Base-by-base conservation (phyloP, 2,113 vertebrate genomes). In the Mormoops blainvillei region DNA sequence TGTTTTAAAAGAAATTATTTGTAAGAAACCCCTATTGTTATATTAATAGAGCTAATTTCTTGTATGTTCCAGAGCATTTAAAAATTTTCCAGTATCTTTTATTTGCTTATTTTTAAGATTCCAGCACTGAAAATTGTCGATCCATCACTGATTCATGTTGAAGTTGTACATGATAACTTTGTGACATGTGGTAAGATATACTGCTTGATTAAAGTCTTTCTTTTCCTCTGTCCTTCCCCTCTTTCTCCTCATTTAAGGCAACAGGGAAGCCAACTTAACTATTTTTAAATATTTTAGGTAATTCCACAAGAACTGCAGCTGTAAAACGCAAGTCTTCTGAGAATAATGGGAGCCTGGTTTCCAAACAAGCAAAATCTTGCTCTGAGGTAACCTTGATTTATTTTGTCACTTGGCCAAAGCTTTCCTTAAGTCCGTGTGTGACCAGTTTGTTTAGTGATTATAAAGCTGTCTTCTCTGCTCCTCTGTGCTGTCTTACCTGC, bases 51-150 rank as follows among this genome's bases (percentile, higher is more conserved):
- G 11, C 24, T 97, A 33, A 87, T 77, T 85, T 96, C 38, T 36
- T 45, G 3, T 65, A 76, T 84, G 4, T 91, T 96, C 54, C 19
- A 31, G 84, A 95, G 45, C 11, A 58, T 74, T 73, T 92, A 56
- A 31, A 28, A 91, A 28, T 85, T 85, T 92, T 86, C 20, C 15
- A 56, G 15, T 90, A 15, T 94, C 48, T 90, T 91, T 70, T 83
- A 41, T 96, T 73, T 85, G 28, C 96, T 70, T 94, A n/a, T 97
- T 91, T 98, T 98, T 88, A 98, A 99, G 99, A 98, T 99, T 96
- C 98, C 98, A 90, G 98, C 98, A 96, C 98, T 98, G 97, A 98
- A 99, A 97, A 98, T 98, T 91, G 98, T 99, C 0, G 99, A 99
- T 95, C 98, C 99, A 13, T 98, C 98, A 52, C 96, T 99, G 94